Percentiles rank a stretch among this genome's conserved stretches.
These are phyloP conservation scores for Xenopus tropicalis DNA, from an alignment of 2,113 vertebrate genomes.

Conservation along the genomic window DNA sequence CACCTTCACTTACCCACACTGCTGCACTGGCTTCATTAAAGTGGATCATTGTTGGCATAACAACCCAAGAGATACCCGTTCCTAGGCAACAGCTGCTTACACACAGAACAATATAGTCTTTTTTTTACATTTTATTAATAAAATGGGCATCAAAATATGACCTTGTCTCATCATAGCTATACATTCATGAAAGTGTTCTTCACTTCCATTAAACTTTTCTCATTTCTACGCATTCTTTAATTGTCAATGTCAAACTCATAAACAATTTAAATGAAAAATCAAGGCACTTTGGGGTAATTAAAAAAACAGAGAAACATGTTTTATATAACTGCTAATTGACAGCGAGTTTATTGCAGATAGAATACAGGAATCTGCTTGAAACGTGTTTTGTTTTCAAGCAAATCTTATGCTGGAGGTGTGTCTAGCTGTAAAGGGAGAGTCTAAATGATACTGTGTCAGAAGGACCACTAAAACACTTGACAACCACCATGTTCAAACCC, in stretches of 20 bases:
- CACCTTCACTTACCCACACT: neutral
- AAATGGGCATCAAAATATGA: slow-evolving; percentile 1
- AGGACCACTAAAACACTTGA: too few relatives aligned
- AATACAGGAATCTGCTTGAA: too few relatives aligned
- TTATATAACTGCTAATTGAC: neutral
- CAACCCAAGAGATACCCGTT: slow-evolving; percentile 10
- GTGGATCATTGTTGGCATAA: slow-evolving; percentile 21
- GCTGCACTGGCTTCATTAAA: neutral
- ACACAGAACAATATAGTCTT: slow-evolving; percentile 3
- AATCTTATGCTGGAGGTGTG: too few relatives aligned
- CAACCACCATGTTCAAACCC: too few relatives aligned
- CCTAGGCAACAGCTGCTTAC: slow-evolving; percentile 20
- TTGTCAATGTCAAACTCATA: neutral
- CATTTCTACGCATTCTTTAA: neutral
- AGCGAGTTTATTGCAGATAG: neutral
- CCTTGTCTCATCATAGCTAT: neutral
- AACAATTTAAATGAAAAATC: neutral
- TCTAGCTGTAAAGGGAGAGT: too few relatives aligned
- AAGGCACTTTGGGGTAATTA: neutral
- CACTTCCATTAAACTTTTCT: neutral
- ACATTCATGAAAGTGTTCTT: neutral
- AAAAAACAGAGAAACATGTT: neutral
- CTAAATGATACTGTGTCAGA: too few relatives aligned
- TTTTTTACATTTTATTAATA: neutral
- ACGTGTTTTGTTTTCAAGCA: too few relatives aligned